Conservation (phyloP, 2,888 invertebrate species). For the Carcina quercana region DNA sequence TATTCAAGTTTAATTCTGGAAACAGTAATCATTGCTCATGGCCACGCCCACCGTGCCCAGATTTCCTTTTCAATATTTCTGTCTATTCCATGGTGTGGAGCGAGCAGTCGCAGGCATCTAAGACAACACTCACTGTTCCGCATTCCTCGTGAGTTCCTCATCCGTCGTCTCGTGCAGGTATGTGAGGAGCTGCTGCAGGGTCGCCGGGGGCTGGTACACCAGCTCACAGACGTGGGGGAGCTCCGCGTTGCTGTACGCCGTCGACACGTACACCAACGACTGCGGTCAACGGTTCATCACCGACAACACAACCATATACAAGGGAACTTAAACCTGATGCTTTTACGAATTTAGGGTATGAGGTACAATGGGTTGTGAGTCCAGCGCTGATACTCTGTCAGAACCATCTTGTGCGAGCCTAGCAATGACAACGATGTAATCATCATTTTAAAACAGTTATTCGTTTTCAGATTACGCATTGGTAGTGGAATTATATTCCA, state of each 20-base stretch:
- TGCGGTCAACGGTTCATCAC: constrained; percentile 24
- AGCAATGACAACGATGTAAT: neutral
- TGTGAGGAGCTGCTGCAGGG: constrained; percentile 77
- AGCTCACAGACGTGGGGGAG: constrained; percentile 80
- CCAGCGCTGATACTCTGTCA: no score
- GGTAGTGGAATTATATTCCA: no score
- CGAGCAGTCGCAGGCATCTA: neutral
- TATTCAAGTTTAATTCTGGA: no score
- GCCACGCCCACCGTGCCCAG: neutral
- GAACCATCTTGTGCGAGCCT: neutral
- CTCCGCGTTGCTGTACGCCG: constrained; percentile 90
- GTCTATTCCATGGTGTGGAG: neutral
- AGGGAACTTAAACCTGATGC: neutral
- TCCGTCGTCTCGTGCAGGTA: constrained; percentile 76
- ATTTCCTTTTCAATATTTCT: neutral
- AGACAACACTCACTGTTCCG: constrained; percentile 65
- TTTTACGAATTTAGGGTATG: neutral
- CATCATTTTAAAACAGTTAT: neutral
- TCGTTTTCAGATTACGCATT: no score
- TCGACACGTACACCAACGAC: constrained; percentile 88
- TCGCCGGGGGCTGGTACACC: constrained; percentile 78
- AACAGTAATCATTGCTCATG: neutral
- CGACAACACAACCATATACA: neutral
- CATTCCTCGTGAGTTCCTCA: constrained; percentile 67
- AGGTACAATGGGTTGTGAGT: no score